Base-by-base conservation (phyloP, 2,888 invertebrate species). In the Operophtera brumata region DNA sequence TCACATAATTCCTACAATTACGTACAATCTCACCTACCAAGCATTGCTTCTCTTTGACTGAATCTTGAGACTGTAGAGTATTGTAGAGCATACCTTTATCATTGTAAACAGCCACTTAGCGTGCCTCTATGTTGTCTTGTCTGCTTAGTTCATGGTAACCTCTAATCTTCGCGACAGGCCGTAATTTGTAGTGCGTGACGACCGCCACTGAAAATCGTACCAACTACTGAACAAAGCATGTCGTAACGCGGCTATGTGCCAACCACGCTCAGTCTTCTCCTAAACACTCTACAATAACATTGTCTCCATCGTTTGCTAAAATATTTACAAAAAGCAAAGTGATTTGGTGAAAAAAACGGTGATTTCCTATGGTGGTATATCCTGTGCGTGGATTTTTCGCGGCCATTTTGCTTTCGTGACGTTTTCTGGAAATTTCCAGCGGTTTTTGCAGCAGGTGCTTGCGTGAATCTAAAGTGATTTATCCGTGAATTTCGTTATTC, bases 201-300 rank as follows among this genome's bases (percentile, higher is more conserved):
- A 62, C 59, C 57, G 58, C 66, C 42, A 50, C 75, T 73, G 73
- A 75, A 77, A 80, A 77, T 26, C 76, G 75, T 75, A 71, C 71
- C 70, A 62, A 73, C 69, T 61, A 84, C 81, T 82, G 62, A 65
- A 65, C 62, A 85, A 81, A 79, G 79, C 78, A 74, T 76, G 72
- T 71, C 73, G 68, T 73, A 73, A 72, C 75, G 68, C 70, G 73
- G 69, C 62, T 59, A 67, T 65, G 79, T 78, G 84, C 83, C 86
- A 83, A 77, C 75, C 69, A 70, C 71, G 73, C 72, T 82, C 84
- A 84, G 83, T 85, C 73, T 67, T 62, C 75, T 58, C 64, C 75
- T 72, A 77, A 82, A 78, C 84, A 79, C 71, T 75, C 75, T 69
- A 78, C 77, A 82, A 83, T 75, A 82, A 80, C 80, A 79, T 76